Conservation (phyloP, 2,888 invertebrate species). For the Schizotus pectinicornis region DNA sequence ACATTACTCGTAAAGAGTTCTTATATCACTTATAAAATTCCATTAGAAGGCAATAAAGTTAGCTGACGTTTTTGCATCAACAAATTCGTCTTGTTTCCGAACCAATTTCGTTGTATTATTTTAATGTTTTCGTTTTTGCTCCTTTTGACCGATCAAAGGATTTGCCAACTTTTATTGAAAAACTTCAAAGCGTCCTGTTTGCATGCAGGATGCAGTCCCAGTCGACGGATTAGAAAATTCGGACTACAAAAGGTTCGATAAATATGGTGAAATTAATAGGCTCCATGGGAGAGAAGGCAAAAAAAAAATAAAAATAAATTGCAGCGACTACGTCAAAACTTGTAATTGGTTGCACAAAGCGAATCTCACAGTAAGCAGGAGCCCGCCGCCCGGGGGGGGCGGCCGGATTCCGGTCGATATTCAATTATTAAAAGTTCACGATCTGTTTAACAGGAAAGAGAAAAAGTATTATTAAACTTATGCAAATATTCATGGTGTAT, state of each 20-base stretch:
- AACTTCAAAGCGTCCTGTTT: slow-evolving; percentile 29
- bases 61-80: slow-evolving; percentile 4
- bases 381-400: slow-evolving; percentile 12
- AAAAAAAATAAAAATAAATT: too few species aligned
- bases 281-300: slow-evolving; percentile 21
- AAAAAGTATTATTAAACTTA: slow-evolving; percentile 31
- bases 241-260: slow-evolving; percentile 28
- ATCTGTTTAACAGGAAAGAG: slow-evolving; percentile 40
- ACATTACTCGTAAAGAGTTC: too few species aligned
- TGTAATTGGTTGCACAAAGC: slow-evolving; percentile 53
- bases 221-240: slow-evolving; percentile 48
- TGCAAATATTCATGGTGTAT: slow-evolving; percentile 33
- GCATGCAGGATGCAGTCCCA: slow-evolving; percentile 29
- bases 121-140: slow-evolving; percentile 24
- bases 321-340: slow-evolving; percentile 44
- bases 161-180: slow-evolving; percentile 30
- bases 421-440: slow-evolving; percentile 48
- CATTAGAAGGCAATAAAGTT: slow-evolving; percentile 19
- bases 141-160: slow-evolving; percentile 19
- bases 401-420: slow-evolving; percentile 41
- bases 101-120: slow-evolving; percentile 20
- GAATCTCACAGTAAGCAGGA: slow-evolving; percentile 48
- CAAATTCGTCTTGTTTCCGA: slow-evolving; percentile 15
- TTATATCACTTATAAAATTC: too few species aligned
- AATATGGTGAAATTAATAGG: slow-evolving; percentile 44